These are phyloP conservation scores for Alosa alosa DNA, from an alignment of 2,113 vertebrate species.

Conservation along the genomic window DNA sequence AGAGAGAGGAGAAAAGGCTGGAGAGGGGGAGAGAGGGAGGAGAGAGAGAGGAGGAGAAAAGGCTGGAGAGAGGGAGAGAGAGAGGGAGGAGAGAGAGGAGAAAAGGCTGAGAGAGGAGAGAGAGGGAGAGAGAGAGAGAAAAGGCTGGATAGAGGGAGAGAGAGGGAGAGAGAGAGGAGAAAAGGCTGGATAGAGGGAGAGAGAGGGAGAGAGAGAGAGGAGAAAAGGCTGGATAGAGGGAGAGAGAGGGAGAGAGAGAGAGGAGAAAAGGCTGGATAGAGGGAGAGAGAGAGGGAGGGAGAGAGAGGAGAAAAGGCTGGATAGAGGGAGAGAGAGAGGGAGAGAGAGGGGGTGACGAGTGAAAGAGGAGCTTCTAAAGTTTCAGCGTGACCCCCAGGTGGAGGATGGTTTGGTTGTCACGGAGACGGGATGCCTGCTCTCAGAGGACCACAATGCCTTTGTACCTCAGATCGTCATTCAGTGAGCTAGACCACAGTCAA, in stretches of 20 bases:
- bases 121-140: not conserved
- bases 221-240: not conserved
- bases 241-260: slow-evolving; percentile 7
- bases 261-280: not conserved
- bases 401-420: not conserved
- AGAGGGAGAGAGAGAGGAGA: slow-evolving; percentile 5
- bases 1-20: not conserved
- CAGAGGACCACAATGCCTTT: not conserved
- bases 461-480: not conserved
- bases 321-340: too few relatives aligned
- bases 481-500: not conserved
- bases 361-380: slow-evolving; percentile 28
- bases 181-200: not conserved
- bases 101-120: not conserved
- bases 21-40: not conserved
- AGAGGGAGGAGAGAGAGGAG: too few relatives aligned
- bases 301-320: slow-evolving; percentile 16
- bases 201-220: too few relatives aligned
- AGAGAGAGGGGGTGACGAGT: not conserved
- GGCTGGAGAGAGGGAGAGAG: not conserved
- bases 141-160: not conserved
- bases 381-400: slow-evolving; percentile 10
- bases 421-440: not conserved
- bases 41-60: slow-evolving; percentile 16
- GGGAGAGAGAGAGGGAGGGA: not conserved